phyloP scores from a whole-genome alignment of 2,797 vertebrate species.

The Coluber constrictor region DNA sequence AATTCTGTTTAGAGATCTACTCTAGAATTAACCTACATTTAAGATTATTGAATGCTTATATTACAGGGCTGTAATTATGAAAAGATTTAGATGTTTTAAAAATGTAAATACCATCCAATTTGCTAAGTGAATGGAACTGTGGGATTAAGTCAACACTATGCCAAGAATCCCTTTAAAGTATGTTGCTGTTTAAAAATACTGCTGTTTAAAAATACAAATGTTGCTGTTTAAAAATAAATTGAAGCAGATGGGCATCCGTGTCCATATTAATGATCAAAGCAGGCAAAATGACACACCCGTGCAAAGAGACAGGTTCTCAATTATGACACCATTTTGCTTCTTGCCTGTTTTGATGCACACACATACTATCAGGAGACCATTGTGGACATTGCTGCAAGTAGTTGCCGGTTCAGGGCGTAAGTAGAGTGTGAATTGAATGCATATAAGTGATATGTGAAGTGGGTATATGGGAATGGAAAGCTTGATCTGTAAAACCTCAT shows the following conservation, averaged over 20 bases:
- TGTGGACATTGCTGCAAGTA: neutral
- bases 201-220: neutral
- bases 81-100: neutral
- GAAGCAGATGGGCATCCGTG: neutral
- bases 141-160: neutral
- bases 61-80: neutral
- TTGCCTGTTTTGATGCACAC: neutral
- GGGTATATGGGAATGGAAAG: neutral
- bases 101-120: neutral
- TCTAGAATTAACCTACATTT: neutral
- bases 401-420: no score
- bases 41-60: neutral
- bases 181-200: neutral
- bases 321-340: neutral
- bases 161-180: neutral
- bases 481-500: neutral
- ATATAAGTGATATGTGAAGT: neutral
- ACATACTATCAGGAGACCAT: neutral
- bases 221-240: neutral
- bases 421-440: neutral
- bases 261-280: neutral
- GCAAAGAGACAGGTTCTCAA: neutral
- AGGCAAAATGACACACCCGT: neutral
- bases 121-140: neutral
- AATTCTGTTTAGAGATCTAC: neutral